phyloP scores from a whole-genome alignment of 2,797 vertebrate genomes.

The Phrynocephalus forsythii region DNA sequence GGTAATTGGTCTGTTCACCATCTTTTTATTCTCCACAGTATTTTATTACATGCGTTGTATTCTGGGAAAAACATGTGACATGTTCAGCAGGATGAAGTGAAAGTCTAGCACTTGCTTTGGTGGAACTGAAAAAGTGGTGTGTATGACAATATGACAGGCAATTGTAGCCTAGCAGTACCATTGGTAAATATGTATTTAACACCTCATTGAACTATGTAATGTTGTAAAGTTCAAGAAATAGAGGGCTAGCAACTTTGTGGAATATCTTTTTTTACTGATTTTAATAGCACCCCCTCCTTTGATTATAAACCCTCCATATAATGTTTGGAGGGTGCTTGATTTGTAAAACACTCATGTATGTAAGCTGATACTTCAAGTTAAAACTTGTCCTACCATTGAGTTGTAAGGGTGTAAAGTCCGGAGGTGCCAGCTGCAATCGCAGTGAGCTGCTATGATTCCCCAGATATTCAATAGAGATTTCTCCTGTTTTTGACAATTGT shows the following conservation, averaged over 20 bases:
- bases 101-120: background rate
- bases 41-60: background rate
- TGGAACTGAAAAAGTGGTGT: background rate
- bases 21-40: background rate
- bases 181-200: background rate
- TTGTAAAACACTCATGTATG: too few species aligned
- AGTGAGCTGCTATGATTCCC: too few species aligned
- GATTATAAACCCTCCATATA: background rate
- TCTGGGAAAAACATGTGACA: background rate
- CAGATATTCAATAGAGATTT: too few species aligned
- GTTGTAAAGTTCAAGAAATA: background rate
- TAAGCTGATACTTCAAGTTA: too few species aligned
- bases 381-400: too few species aligned
- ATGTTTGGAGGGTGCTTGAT: background rate
- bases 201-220: slow-evolving; percentile 7
- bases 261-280: background rate
- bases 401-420: too few species aligned
- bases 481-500: too few species aligned
- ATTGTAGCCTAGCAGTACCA: background rate
- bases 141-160: background rate
- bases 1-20: background rate
- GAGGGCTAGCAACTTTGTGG: background rate
- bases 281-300: background rate
- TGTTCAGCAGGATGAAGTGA: background rate
- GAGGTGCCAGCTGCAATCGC: too few species aligned